Evolutionary conservation across 2,888 invertebrate species (phyloP).

Genomic region (Desoria tigrina): DNA sequence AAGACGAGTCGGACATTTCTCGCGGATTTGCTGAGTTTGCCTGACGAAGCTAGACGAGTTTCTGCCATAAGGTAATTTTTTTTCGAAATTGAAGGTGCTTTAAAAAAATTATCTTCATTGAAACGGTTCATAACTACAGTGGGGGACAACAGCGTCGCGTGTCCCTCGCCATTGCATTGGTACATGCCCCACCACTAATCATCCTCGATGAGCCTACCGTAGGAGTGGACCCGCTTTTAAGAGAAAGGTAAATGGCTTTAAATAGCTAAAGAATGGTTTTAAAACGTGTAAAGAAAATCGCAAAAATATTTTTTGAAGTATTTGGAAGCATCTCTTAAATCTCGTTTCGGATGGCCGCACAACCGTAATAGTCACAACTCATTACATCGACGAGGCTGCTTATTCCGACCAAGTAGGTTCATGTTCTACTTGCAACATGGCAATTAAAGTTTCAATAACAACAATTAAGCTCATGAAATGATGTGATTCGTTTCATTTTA

Average conservation of each 20-base stretch:
- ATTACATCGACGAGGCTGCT: constrained; percentile 12
- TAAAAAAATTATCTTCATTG: too few relatives aligned
- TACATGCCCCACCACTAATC: constrained; percentile 61
- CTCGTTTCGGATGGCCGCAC: background rate
- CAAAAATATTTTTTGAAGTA: background rate
- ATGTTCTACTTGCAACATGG: too few relatives aligned
- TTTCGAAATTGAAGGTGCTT: too few relatives aligned
- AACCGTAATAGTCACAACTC: constrained; percentile 9
- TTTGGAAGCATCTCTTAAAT: constrained; percentile 14
- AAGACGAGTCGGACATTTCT: background rate
- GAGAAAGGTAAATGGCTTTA: constrained; percentile 11
- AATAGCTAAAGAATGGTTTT: too few relatives aligned
- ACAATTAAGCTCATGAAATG: too few relatives aligned
- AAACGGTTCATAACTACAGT: too few relatives aligned
- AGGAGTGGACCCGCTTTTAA: constrained; percentile 4
- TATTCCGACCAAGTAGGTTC: background rate
- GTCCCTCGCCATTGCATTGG: constrained; percentile 58
- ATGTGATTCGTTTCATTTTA: background rate
- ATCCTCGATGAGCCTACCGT: constrained; percentile 65
- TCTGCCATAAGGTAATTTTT: background rate
- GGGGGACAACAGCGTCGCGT: constrained; percentile 58
- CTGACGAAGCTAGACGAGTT: background rate
- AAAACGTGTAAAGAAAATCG: too few relatives aligned
- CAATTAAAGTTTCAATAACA: too few relatives aligned
- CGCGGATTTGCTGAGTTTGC: background rate